Conservation (phyloP, 37 sponge, comb jelly and placozoan species). For the Amphimedon queenslandica region DNA sequence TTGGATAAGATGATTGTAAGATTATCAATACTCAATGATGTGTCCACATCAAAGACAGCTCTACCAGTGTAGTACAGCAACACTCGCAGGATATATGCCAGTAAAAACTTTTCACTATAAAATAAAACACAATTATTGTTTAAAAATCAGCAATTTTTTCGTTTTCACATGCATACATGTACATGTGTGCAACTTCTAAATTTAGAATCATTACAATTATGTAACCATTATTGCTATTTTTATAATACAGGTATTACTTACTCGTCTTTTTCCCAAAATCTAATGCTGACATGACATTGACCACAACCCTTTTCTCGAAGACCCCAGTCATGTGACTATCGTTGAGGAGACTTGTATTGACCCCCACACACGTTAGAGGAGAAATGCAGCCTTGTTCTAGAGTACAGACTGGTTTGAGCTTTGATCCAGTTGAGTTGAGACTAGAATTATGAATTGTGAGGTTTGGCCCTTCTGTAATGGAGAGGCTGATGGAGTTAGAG, state of each 20-base stretch:
- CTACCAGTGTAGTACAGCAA: conserved; percentile 54
- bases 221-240: not conserved
- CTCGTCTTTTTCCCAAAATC: conserved; percentile 47
- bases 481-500: not conserved
- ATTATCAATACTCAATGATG: conserved; percentile 20
- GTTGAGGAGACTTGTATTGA: conserved; percentile 9
- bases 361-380: conserved; percentile 32
- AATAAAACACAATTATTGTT: too few relatives aligned
- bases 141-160: too few relatives aligned
- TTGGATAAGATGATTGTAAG: conserved; percentile 15
- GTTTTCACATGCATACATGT: too few relatives aligned
- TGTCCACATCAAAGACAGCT: conserved; percentile 35
- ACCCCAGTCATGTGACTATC: not conserved
- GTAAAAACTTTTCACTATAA: conserved; percentile 54
- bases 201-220: not conserved
- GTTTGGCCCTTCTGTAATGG: not conserved
- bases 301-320: conserved; percentile 3
- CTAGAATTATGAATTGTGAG: too few relatives aligned
- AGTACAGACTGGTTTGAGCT: conserved; percentile 7
- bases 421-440: not conserved
- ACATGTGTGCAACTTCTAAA: not conserved
- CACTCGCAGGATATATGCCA: conserved; percentile 62
- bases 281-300: conserved; percentile 35
- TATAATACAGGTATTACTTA: conserved; percentile 14
- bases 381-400: conserved; percentile 19